Conservation (phyloP, 2,113 vertebrate genomes). For the Nansenia antarctica region DNA sequence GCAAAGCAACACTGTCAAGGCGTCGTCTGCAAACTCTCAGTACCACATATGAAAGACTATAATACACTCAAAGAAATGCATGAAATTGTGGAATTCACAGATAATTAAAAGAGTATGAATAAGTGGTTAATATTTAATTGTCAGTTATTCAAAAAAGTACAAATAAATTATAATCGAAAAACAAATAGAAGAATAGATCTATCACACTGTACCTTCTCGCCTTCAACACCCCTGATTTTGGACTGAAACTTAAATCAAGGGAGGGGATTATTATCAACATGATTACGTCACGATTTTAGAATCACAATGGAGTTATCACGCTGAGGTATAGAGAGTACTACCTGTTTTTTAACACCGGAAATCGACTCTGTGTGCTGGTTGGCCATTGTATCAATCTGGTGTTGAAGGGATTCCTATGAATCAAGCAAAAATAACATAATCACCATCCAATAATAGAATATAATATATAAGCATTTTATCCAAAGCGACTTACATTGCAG, state of each 20-base stretch:
- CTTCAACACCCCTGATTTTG: conserved; percentile 82
- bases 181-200: conserved; percentile 36
- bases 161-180: conserved; percentile 10
- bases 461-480: no score
- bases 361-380: conserved; percentile 82
- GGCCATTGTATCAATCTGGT: conserved; percentile 69
- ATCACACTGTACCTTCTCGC: conserved; percentile 89
- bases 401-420: conserved; percentile 51
- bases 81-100: not conserved
- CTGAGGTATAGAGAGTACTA: conserved; percentile 54
- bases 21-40: no score
- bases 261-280: not conserved
- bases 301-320: not conserved
- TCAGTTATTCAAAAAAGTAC: not conserved
- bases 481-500: no score
- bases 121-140: no score
- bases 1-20: conserved; percentile 58
- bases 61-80: not conserved
- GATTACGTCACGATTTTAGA: not conserved
- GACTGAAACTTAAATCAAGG: conserved; percentile 78
- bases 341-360: conserved; percentile 84
- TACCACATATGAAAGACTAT: conserved; percentile 6
- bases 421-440: not conserved
- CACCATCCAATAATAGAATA: not conserved
- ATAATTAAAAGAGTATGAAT: not conserved